Percentiles rank a stretch among this genome's conserved stretches.
These are phyloP conservation scores for Shinisaurus crocodilurus DNA, from an alignment of 2,113 vertebrate genomes.

Conservation along the genomic window DNA sequence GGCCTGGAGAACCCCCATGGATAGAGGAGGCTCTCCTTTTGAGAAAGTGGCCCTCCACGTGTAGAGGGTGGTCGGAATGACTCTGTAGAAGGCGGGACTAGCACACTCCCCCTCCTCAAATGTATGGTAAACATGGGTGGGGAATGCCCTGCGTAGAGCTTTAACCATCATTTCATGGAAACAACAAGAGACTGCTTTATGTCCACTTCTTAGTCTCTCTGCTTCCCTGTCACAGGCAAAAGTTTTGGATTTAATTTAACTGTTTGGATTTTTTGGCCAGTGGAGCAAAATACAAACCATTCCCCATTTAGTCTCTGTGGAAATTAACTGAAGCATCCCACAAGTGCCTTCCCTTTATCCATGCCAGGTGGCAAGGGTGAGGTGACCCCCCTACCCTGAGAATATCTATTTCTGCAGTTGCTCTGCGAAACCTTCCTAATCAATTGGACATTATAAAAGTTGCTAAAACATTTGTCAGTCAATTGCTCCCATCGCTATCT, in stretches of 20 bases:
- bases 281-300: background rate
- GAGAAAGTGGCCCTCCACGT: too few species aligned
- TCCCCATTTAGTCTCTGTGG: background rate
- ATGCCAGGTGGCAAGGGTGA: background rate
- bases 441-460: accelerated
- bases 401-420: background rate
- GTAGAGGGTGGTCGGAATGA: too few species aligned
- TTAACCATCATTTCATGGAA: background rate
- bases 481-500: background rate
- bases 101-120: too few species aligned
- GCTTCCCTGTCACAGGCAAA: accelerated
- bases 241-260: background rate
- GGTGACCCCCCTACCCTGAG: background rate
- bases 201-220: accelerated
- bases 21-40: too few species aligned
- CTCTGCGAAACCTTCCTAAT: background rate
- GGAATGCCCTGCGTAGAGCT: background rate
- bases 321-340: background rate
- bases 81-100: too few species aligned
- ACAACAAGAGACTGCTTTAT: background rate
- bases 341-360: accelerated
- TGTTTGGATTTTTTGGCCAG: background rate
- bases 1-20: too few species aligned
- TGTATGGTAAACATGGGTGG: too few species aligned
- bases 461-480: background rate